Evolutionary conservation across 2,797 vertebrate species (phyloP), one percentile per base, ranked within the genome.

Genomic region (Sphaeramia orbicularis): DNA sequence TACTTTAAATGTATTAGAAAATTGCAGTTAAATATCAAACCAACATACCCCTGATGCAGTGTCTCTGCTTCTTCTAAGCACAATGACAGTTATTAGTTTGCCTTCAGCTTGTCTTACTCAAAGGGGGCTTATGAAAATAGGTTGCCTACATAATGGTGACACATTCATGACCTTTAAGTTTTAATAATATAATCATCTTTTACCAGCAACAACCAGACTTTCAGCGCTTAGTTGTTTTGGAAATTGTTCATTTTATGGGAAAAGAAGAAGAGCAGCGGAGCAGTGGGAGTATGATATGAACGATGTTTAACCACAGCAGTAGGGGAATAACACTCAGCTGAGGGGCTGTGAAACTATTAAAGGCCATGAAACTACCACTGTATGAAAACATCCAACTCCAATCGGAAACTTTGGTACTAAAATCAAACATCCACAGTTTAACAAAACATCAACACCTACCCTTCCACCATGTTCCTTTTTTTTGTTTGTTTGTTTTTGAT

Each of bases 121-220:
- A 55, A 74, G 67, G 84, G 84, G 84, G 77, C 77, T 74, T 56
- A 6, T 68, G 10, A 71, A 56, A 63, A 73, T 51, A 69, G 16
- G 41, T 62, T 65, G 55, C n/a, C 49, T 50, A 16, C 59, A 72
- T 16, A 73, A 38, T n/a, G 14, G 63, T 93, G 91, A 93, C 82
- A 89, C 89, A 88, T 89, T 65, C 24, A 51, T 90, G 87, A 88
- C 87, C 63, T 93, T 92, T 93, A 76, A 82, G 56, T 30, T 74
- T 91, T 89, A 89, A 90, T 77, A 61, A 55, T 36, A 21, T 27
- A 32, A 76, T 65, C 63, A 65, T 65, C 65, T 80, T 70, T 90
- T 89, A 89, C 82, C 86, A 88, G 83, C 81, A 85, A 8, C 32
- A 6, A 37, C 24, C 60, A 65, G 61, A 52, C 47, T n/a, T 18